Conservation (phyloP, 2,888 invertebrate genomes). For the Mesodorylaimus sp. region DNA sequence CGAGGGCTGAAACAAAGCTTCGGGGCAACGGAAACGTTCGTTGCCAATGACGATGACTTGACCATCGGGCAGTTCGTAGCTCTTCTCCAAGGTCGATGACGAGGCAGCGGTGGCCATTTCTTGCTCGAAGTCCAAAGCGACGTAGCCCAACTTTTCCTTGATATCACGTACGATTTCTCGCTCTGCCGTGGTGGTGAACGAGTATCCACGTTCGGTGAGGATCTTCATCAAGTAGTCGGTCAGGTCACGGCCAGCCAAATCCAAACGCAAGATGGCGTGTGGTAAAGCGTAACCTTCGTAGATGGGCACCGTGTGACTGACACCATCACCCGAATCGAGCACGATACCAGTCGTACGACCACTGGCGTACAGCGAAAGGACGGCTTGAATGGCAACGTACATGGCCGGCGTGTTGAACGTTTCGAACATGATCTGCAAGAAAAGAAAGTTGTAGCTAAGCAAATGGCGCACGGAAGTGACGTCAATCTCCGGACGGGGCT, state of each 20-base stretch:
- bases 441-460: too few species aligned
- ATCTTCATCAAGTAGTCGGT: slow-evolving; percentile 44
- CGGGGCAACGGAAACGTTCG: slow-evolving; percentile 30
- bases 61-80: slow-evolving; percentile 78
- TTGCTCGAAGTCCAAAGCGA: slow-evolving; percentile 80
- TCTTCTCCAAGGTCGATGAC: slow-evolving; percentile 73
- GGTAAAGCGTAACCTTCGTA: slow-evolving; percentile 45
- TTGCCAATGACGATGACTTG: too few species aligned
- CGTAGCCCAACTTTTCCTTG: slow-evolving; percentile 77
- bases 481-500: too few species aligned
- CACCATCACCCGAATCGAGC: slow-evolving; percentile 74
- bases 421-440: too few species aligned
- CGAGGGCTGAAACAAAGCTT: slow-evolving; percentile 71
- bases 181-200: slow-evolving; percentile 37
- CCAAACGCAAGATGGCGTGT: slow-evolving; percentile 37
- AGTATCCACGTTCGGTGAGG: slow-evolving; percentile 36
- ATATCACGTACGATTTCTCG: slow-evolving; percentile 83
- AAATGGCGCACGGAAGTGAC: too few species aligned
- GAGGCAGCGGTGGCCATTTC: slow-evolving; percentile 84
- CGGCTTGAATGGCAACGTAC: slow-evolving; percentile 78
- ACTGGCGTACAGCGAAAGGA: slow-evolving; percentile 74
- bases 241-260: too few species aligned
- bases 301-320: slow-evolving; percentile 80
- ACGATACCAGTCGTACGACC: too few species aligned
- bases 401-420: slow-evolving; percentile 56